Evolutionary conservation across 2,797 vertebrate genomes (phyloP).

Genomic region (Cyprinodon diabolis): DNA sequence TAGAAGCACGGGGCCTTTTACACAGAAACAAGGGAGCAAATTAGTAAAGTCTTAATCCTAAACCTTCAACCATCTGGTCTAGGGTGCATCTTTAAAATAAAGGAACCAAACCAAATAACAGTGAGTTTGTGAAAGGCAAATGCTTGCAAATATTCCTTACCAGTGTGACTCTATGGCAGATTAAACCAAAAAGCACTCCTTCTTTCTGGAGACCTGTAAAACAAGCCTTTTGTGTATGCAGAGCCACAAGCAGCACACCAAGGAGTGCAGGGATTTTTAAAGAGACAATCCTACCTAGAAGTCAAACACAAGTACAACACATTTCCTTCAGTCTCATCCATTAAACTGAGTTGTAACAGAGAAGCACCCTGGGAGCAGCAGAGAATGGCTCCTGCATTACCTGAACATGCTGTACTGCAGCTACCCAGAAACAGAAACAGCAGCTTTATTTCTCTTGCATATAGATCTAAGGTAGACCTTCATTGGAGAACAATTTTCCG

Average conservation of each 20-base stretch:
- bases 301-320: conserved; percentile 48
- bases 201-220: conserved; percentile 29
- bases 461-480: not conserved
- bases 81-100: conserved; percentile 35
- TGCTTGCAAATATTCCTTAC: conserved; percentile 9
- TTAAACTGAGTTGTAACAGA: conserved; percentile 29
- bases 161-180: conserved; percentile 3
- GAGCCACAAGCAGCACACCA: conserved; percentile 24
- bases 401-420: not conserved
- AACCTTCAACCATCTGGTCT: conserved; percentile 66
- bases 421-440: not conserved
- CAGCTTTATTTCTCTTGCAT: not conserved
- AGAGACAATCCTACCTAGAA: conserved; percentile 34
- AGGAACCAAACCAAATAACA: conserved; percentile 11
- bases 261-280: conserved; percentile 42
- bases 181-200: conserved; percentile 16
- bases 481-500: conserved; percentile 15
- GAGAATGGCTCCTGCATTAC: conserved; percentile 10
- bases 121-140: not conserved
- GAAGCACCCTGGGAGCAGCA: conserved; percentile 26
- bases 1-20: conserved; percentile 26
- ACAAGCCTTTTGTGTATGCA: conserved; percentile 59
- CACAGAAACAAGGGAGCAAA: conserved; percentile 56
- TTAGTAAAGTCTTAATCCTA: conserved; percentile 69
- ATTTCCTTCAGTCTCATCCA: conserved; percentile 49